Base-by-base conservation (phyloP, 2,888 invertebrate genomes). In the Leptopilina drosophilae region DNA sequence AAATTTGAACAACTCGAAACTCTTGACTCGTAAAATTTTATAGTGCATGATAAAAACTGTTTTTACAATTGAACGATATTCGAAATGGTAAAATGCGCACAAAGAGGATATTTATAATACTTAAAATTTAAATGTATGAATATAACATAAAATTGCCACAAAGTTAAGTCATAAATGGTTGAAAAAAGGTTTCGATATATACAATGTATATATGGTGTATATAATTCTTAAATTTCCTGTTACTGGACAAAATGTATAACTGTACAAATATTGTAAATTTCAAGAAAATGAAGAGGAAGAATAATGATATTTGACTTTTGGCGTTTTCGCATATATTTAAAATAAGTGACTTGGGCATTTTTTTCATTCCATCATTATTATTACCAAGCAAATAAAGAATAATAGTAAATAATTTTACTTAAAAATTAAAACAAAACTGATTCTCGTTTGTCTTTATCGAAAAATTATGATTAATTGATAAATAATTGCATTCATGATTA, bases 31-130 rank as follows among this genome's bases (percentile, higher is more conserved):
- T 62, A 62, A 62, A 62, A 62, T 62, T 62, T 62, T 62, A 62
- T 20, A 9, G 62, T 33, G 33, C 33, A 62, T 62, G 62, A 62
- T 62, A 62, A 62, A 62, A 62, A 20, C 20, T 9, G 20, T 62
- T 62, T 62, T 62, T 62, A 62, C 62, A 62, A 62, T 62, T 62
- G 62, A 20, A 49, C 53, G 69, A 73, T 49, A 49, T 67, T 67
- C 67, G 14, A 33, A 26, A 26, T 12, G 42, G 53, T 53, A 69
- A 73, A 56, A 53, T 56, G 14, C 42, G 8, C 26, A 26, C 7
- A 53, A 5, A 49, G 5, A 53, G 3, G 7, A 53, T 53, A 53
- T 73, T 73, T 73, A 73, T 73, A 53, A 33, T 73, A 53, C 56
- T 53, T 73, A 53, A 53, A 33, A 73, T 53, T 69, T 56, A 12